These are phyloP conservation scores for Chamaetylas fuelleborni DNA, from an alignment of 2,113 vertebrate genomes.

Conservation along the genomic window DNA sequence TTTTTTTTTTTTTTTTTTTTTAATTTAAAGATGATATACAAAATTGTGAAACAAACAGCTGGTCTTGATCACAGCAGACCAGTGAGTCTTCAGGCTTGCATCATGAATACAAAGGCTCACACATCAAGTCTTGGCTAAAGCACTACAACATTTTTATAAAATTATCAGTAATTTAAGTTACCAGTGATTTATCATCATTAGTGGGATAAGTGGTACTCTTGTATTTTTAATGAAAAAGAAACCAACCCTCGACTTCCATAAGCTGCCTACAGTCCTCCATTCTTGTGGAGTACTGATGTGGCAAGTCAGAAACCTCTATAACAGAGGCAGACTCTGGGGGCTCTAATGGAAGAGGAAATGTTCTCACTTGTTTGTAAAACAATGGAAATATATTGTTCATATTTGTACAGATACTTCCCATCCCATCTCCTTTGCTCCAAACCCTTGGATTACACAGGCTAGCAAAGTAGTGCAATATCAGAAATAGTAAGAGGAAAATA, in stretches of 20 bases:
- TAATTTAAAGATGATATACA: background rate
- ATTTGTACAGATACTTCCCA: conserved; percentile 8
- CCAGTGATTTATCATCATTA: conserved; percentile 21
- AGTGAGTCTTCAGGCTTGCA: conserved; percentile 20
- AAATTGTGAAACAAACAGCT: background rate
- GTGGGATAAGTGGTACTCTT: background rate
- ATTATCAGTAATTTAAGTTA: conserved; percentile 49
- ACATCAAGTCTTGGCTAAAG: conserved; percentile 33
- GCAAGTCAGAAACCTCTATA: background rate
- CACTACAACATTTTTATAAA: conserved; percentile 39
- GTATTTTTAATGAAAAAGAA: background rate
- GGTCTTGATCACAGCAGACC: background rate
- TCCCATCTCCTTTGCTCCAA: background rate
- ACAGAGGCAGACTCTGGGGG: background rate
- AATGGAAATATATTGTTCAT: background rate
- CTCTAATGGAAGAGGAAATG: conserved; percentile 13
- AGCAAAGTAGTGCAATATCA: background rate
- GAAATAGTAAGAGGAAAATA: conserved; percentile 15
- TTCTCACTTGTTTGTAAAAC: background rate
- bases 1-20: background rate
- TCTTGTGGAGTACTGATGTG: background rate
- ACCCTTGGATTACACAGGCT: background rate
- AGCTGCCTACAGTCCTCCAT: background rate
- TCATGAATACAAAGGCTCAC: background rate
- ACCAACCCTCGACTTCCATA: background rate